These are phyloP conservation scores for Spondyliosoma cantharus DNA, from an alignment of 2,797 vertebrate genomes.

Conservation along the genomic window DNA sequence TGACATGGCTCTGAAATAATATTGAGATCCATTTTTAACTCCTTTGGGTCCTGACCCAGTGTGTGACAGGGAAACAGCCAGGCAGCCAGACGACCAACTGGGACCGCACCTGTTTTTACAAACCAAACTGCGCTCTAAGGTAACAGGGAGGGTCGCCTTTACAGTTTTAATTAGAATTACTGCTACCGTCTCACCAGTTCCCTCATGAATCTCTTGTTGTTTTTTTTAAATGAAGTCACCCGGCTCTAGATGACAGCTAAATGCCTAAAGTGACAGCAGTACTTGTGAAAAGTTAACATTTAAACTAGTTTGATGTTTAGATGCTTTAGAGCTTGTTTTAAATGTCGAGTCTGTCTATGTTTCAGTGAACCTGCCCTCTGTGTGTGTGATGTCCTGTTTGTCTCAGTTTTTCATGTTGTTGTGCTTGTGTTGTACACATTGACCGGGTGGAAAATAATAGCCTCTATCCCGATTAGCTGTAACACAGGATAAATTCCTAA, in stretches of 20 bases:
- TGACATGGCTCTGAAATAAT: conserved; percentile 43
- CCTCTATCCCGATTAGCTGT: conserved; percentile 54
- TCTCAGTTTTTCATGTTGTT: background rate
- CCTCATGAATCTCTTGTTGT: background rate
- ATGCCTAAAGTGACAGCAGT: conserved; percentile 4
- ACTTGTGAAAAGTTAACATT: conserved; percentile 5
- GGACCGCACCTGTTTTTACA: conserved; percentile 51
- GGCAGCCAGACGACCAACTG: conserved; percentile 42
- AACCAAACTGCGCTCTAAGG: conserved; percentile 41
- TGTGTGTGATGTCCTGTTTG: background rate
- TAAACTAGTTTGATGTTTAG: conserved; percentile 6
- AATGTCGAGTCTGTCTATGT: background rate
- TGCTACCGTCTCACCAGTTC: conserved; percentile 20
- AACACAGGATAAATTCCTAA: conserved; percentile 63
- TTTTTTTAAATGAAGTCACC: conserved; percentile 2
- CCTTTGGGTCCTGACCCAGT: conserved; percentile 44
- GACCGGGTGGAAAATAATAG: conserved; percentile 29
- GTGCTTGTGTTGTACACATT: background rate
- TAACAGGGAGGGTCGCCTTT: conserved; percentile 39
- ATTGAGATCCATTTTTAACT: conserved; percentile 59
- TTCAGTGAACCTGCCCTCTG: background rate
- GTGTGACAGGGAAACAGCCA: conserved; percentile 36
- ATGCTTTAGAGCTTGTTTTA: background rate
- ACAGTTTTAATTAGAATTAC: conserved; percentile 51
- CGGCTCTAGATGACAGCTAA: conserved; percentile 10